phyloP scores from a whole-genome alignment of 2,113 vertebrate genomes.

The Dasypus novemcinctus region DNA sequence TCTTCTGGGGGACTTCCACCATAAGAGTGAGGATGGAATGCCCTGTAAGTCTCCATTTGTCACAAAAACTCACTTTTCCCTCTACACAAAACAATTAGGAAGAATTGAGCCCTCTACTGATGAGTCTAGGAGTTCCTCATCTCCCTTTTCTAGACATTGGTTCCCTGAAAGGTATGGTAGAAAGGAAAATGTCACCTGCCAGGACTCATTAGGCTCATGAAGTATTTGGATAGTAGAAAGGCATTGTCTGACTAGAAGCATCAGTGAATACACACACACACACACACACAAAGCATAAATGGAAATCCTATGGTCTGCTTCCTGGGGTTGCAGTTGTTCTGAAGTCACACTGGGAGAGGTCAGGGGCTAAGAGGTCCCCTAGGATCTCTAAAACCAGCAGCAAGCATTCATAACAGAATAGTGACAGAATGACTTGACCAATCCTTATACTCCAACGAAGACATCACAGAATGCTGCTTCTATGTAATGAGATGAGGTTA shows the following conservation, averaged over 20 bases:
- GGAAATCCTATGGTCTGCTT: not conserved
- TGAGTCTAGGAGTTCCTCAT: not conserved
- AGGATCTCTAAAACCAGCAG: not conserved
- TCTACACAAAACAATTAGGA: not conserved
- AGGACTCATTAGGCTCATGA: not conserved
- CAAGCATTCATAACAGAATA: not conserved
- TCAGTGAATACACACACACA: not conserved
- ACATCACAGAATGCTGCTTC: not conserved
- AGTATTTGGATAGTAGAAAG: not conserved
- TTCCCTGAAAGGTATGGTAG: not conserved
- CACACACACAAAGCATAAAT: not conserved
- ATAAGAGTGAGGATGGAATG: not conserved
- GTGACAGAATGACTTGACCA: not conserved
- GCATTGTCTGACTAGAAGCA: not conserved
- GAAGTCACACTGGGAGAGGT: not conserved
- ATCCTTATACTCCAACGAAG: not conserved
- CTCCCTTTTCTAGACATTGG: not conserved
- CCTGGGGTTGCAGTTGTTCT: rapidly evolving
- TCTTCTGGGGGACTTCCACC: not conserved
- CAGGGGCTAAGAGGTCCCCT: rapidly evolving
- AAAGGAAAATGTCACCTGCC: not conserved
- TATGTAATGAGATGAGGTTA: not conserved
- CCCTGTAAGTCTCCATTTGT: not conserved
- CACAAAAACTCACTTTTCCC: not conserved
- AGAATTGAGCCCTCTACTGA: not conserved